Evolutionary conservation across 2,113 vertebrate genomes (phyloP), one percentile per base, ranked within the genome.

Genomic region (Phrynocephalus versicolor): DNA sequence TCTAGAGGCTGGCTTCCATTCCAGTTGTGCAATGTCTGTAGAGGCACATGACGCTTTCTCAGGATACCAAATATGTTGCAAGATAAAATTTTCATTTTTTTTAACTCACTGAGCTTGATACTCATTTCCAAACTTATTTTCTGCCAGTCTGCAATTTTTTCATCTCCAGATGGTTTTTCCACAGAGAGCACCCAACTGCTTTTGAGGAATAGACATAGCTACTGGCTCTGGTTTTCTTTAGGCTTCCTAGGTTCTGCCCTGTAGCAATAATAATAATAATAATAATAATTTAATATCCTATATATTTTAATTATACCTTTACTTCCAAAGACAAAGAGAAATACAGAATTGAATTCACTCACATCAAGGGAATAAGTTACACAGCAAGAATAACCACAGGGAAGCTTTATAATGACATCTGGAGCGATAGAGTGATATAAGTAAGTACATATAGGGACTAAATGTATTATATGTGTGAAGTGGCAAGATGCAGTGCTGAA

Each of bases 361-460:
- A 65, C 64, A n/a, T 18, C 82, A 75, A 83, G 71, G 60, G 71
- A 75, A 45, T 58, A 64, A 83, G 74, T 64, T 83, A 45, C 71
- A 65, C 75, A 83, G 82, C 71, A 83, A 83, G 71, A 51, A 58
- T 83, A 83, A 83, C 71, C 82, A 83, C 19, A 39, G 57, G 57
- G 58, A 64, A 75, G 57, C 37, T 45, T 64, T 33, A 74, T 33
- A 83, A 62, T 33, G 19, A 33, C 71, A 64, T 41, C 73, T 41
- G 21, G 51, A 21, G 19, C 25, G 12, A 51, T 76, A 84, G 25
- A 67, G 25, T 75, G 41, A 58, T 39, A 84, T 71, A 76, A n/a
- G 51, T 75, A 19, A 60, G 51, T 64, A 64, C 8, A 51, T 65
- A 27, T 15, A 41, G 55, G 72, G 41, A 51, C 16, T 19, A n/a